Evolutionary conservation across 1,140 invertebrate genomes (phyloP), one percentile per base, ranked within the genome.

Genomic region (Lethrus apterus): DNA sequence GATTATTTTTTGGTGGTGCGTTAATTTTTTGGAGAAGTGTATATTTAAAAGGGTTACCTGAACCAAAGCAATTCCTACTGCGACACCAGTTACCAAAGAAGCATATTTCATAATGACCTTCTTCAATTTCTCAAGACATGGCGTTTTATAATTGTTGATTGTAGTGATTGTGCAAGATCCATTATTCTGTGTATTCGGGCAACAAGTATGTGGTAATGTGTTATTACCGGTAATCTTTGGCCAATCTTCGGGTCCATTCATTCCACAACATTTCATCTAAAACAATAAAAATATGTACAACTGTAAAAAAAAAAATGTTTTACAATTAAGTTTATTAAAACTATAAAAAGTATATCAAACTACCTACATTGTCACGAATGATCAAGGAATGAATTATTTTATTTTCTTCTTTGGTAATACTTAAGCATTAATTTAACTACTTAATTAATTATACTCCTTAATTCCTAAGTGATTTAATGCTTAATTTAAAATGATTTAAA

Each of bases 201-300:
- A 89, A 63, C 86, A 89, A 1, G 81, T 78, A 18, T 71, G 62
- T 0, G 85, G 84, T 34, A 86, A 62, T 2, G 68, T 69, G 24
- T 73, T 67, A 21, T 75, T 76, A 8, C 66, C 54, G 51, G 73
- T 76, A 31, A 73, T 60, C 19, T 62, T 66, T 19, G 66, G 47
- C 86, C 87, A 92, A 59, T 91, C 86, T 0, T 51, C 48, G 2
- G 77, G 74, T 7, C 76, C 71, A 41, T 76, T 70, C 21, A 88
- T 81, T 41, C 88, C 88, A 58, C 88, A 92, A 67, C 87, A 92
- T 60, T 81, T 65, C 45, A 88, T 68, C 84, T 90, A 60, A 20
- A 71, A 68, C n/a, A n/a, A n/a, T n/a, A n/a, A n/a, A n/a, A n/a
- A n/a, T n/a, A n/a, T 46, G 21, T 46, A 20, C 44, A 24, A 15